phyloP scores from a whole-genome alignment of 1,140 invertebrate genomes.

The Dendrolimus kikuchii region DNA sequence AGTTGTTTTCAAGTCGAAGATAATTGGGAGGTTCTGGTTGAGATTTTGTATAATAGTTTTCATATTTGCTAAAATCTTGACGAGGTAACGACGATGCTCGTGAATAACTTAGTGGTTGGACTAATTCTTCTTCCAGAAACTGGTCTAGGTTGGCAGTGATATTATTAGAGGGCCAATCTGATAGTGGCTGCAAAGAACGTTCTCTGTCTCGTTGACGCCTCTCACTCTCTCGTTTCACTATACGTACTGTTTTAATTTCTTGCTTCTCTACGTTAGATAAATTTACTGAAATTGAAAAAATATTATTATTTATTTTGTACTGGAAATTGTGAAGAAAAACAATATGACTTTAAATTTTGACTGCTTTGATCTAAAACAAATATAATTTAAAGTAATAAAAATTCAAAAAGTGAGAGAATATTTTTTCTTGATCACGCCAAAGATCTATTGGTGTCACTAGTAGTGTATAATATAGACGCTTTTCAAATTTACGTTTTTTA shows the following conservation, averaged over 20 bases:
- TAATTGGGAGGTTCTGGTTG: slow-evolving; percentile 36
- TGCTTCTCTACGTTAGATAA: slow-evolving; percentile 87
- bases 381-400: too few relatives aligned
- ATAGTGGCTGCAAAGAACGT: slow-evolving; percentile 65
- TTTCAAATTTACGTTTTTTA: too few relatives aligned
- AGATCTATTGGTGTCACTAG: too few relatives aligned
- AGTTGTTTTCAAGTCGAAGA: slow-evolving; percentile 37
- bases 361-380: too few relatives aligned
- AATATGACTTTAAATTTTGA: not conserved
- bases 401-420: too few relatives aligned
- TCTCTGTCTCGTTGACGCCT: slow-evolving; percentile 84
- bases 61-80: slow-evolving; percentile 35
- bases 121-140: slow-evolving; percentile 71
- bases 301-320: not conserved
- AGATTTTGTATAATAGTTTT: slow-evolving; percentile 46
- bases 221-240: slow-evolving; percentile 93
- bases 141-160: slow-evolving; percentile 69
- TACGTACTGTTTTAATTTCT: slow-evolving; percentile 93
- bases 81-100: slow-evolving; percentile 55
- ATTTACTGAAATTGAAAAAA: slow-evolving; percentile 72
- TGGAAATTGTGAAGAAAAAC: not conserved
- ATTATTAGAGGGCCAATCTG: slow-evolving; percentile 52
- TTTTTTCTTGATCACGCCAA: too few relatives aligned
- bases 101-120: slow-evolving; percentile 48
- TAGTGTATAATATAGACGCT: too few relatives aligned